Evolutionary conservation across 2,888 invertebrate genomes (phyloP).

Genomic region (Drosophila fungiperda): DNA sequence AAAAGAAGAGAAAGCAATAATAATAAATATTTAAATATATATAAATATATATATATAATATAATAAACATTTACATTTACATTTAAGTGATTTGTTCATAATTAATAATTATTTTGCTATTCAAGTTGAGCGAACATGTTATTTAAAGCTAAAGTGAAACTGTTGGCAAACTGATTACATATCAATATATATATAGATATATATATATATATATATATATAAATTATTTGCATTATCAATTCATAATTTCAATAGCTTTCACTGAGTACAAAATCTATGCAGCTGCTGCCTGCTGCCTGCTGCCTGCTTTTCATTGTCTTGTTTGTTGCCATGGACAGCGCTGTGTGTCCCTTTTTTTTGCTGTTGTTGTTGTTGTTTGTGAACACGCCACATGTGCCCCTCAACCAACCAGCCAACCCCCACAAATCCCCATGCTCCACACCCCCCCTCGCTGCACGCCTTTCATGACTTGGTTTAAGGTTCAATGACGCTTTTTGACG

Average conservation of each 20-base stretch:
- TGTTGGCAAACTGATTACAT: background rate
- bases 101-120: background rate
- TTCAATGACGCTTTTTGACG: constrained; percentile 72
- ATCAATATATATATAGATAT: background rate
- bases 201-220: background rate
- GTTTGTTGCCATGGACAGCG: constrained; percentile 21
- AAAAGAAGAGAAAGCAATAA: background rate
- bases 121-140: background rate
- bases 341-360: constrained; percentile 25
- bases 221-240: background rate
- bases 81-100: background rate
- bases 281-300: constrained; percentile 15
- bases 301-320: background rate
- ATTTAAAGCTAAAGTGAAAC: background rate
- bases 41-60: background rate
- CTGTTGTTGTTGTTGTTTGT: background rate
- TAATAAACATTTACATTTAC: background rate
- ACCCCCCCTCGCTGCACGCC: background rate
- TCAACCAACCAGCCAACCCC: background rate
- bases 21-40: background rate
- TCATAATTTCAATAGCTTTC: constrained; percentile 4
- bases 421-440: background rate
- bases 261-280: constrained; percentile 5
- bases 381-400: constrained; percentile 21
- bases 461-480: constrained; percentile 35